These are phyloP conservation scores for Anniella stebbinsi DNA, from an alignment of 2,797 vertebrate species.

Conservation along the genomic window DNA sequence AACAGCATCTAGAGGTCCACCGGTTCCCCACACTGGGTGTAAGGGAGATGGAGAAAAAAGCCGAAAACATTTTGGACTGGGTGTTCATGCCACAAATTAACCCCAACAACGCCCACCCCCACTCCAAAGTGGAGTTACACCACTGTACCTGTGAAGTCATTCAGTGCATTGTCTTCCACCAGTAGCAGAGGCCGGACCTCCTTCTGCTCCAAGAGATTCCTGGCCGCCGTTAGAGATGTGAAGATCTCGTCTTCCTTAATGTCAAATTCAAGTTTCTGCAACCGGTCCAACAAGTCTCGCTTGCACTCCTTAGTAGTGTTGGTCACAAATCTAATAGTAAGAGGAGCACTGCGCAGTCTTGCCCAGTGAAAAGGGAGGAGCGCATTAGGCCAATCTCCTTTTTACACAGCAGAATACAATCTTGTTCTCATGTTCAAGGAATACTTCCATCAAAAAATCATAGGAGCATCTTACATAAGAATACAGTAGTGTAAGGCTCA, in stretches of 20 bases:
- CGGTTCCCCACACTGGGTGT: no score
- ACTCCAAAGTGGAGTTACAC: neutral
- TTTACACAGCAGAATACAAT: neutral
- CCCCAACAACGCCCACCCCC: no score
- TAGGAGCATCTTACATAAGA: no score
- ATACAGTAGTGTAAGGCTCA: no score
- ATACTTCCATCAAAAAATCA: neutral
- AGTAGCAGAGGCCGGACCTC: constrained; percentile 89
- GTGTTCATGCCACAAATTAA: no score
- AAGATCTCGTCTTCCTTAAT: constrained; percentile 93
- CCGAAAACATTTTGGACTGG: no score
- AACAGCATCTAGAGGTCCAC: neutral
- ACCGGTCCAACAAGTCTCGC: constrained; percentile 85
- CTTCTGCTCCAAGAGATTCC: constrained; percentile 88
- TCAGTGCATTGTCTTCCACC: constrained; percentile 89
- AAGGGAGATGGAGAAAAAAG: no score
- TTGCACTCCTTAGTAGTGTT: constrained; percentile 98
- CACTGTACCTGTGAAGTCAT: constrained; percentile 89
- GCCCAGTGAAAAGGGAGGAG: neutral
- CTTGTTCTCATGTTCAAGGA: neutral
- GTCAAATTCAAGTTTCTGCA: constrained; percentile 87
- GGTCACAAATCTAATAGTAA: constrained; percentile 92
- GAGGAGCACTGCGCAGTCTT: constrained; percentile 85
- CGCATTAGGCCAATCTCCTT: neutral
- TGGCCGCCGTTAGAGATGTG: constrained; percentile 93